Conservation (phyloP, 2,797 vertebrate species). For the Gymnopithys bicolor region DNA sequence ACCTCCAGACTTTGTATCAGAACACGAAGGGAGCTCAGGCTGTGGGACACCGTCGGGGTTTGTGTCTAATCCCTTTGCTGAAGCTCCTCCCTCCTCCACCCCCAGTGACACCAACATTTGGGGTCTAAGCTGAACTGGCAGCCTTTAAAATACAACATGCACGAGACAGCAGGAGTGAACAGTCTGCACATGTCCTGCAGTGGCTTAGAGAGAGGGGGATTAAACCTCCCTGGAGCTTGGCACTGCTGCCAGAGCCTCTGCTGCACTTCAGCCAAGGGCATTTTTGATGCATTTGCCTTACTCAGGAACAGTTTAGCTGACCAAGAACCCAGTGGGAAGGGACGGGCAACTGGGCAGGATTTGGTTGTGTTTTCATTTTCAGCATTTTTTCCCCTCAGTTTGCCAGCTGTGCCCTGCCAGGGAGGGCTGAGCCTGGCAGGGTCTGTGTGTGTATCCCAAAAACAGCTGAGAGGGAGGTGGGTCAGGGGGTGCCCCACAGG, state of each 20-base stretch:
- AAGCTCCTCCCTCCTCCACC: background rate
- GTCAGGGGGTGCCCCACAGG: background rate
- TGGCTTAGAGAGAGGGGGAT: background rate
- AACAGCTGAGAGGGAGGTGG: background rate
- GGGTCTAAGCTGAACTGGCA: background rate
- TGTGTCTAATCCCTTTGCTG: background rate
- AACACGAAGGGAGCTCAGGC: background rate
- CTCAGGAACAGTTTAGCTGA: background rate
- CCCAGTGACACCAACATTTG: background rate
- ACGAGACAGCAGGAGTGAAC: background rate
- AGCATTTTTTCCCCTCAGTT: background rate
- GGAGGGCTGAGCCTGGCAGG: background rate
- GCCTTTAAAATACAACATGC: background rate
- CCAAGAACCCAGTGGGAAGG: background rate
- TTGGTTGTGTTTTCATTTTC: background rate
- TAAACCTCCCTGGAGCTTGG: background rate
- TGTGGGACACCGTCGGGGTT: background rate
- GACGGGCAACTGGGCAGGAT: background rate
- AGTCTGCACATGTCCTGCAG: background rate
- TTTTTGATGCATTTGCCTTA: constrained; percentile 27
- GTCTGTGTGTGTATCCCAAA: background rate
- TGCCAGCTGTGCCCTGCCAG: background rate
- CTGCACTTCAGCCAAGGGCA: constrained; percentile 49
- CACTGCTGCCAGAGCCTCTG: constrained; percentile 36
- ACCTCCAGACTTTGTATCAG: background rate